phyloP scores from a whole-genome alignment of 2,797 vertebrate species.

The Sebastes itinus region DNA sequence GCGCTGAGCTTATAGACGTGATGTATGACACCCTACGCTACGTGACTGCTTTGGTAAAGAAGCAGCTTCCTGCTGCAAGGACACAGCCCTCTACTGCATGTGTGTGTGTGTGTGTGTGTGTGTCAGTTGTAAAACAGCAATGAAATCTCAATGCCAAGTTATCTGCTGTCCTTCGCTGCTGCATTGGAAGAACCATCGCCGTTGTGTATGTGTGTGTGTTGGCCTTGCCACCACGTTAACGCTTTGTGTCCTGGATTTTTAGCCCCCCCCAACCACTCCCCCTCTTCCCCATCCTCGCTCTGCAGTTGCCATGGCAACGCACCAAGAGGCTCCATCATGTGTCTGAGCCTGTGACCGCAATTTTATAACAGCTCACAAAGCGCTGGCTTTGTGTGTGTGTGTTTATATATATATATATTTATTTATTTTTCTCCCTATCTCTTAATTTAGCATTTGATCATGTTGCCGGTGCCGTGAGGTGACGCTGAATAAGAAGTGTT shows the following conservation, averaged over 20 bases:
- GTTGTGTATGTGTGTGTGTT: constrained; percentile 1
- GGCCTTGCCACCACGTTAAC: constrained; percentile 53
- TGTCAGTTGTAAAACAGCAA: constrained; percentile 36
- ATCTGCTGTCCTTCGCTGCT: constrained; percentile 37
- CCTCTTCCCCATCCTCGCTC: constrained; percentile 10
- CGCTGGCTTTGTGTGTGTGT: constrained; percentile 57
- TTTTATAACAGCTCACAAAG: constrained; percentile 60
- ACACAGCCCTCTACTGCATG: constrained; percentile 32
- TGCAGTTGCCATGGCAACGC: constrained; percentile 83
- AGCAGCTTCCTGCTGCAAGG: constrained; percentile 62
- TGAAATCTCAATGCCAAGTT: constrained; percentile 58
- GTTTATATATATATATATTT: not conserved
- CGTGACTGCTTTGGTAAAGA: constrained; percentile 73
- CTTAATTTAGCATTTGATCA: constrained; percentile 49
- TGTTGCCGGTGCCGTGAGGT: constrained; percentile 9
- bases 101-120: no score
- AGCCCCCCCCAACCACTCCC: not conserved
- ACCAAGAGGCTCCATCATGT: constrained; percentile 74
- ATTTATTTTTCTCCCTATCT: not conserved
- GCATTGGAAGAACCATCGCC: constrained; percentile 11
- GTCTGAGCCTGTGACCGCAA: constrained; percentile 67
- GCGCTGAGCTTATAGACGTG: constrained; percentile 53
- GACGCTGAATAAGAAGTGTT: constrained; percentile 4
- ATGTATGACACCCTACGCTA: constrained; percentile 66
- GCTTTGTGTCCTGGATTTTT: constrained; percentile 34